Evolutionary conservation across 2,113 vertebrate genomes (phyloP).

Genomic region (Labrus mixtus): DNA sequence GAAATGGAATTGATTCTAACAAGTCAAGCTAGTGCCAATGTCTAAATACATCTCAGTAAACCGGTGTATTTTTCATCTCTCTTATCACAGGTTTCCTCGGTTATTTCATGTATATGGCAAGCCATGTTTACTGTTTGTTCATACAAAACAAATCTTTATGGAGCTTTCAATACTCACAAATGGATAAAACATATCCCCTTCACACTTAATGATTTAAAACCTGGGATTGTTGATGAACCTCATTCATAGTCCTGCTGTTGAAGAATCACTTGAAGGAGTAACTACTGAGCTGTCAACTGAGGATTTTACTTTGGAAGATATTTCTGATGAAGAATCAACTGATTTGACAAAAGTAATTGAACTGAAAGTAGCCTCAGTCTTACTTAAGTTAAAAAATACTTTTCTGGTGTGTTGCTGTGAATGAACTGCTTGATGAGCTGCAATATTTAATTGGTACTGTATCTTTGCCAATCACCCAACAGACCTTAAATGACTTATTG

Average conservation of each 20-base stretch:
- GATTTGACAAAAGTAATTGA: not conserved
- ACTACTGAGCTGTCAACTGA: not conserved
- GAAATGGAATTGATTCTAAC: no score
- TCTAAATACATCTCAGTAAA: no score
- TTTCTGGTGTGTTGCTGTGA: not conserved
- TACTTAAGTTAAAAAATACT: not conserved
- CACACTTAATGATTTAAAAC: not conserved
- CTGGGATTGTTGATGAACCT: no score
- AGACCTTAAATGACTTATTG: no score
- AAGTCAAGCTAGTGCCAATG: no score
- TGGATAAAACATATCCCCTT: not conserved
- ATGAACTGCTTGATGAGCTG: conserved; percentile 11
- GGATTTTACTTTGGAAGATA: no score
- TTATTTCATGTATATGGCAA: not conserved
- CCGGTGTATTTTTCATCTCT: no score
- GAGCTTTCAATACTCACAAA: not conserved
- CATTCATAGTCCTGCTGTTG: no score
- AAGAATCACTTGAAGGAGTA: no score
- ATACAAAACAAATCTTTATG: not conserved
- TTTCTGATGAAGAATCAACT: not conserved
- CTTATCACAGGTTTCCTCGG: no score
- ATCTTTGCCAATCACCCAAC: not conserved
- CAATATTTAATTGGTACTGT: conserved; percentile 3
- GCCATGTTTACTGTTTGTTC: not conserved
- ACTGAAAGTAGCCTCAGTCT: not conserved